phyloP scores from a whole-genome alignment of 2,113 vertebrate genomes.

The Albula goreensis region DNA sequence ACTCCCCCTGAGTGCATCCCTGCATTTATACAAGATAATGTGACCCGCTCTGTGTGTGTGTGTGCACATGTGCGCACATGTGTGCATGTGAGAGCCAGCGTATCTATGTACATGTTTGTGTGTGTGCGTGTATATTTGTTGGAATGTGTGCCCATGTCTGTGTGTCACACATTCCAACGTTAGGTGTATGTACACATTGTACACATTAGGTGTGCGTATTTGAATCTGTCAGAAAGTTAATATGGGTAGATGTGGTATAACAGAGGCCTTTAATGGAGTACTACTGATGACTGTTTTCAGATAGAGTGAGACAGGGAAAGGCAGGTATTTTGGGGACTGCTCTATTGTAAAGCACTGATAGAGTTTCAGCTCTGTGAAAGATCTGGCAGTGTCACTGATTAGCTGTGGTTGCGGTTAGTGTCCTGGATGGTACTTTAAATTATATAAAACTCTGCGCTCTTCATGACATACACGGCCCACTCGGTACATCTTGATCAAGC shows the following conservation, averaged over 20 bases:
- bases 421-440: neutral
- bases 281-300: too few relatives aligned
- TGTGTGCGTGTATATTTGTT: too few relatives aligned
- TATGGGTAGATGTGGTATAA: too few relatives aligned
- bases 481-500: neutral
- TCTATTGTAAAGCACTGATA: neutral
- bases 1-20: neutral
- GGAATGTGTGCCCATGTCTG: neutral
- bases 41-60: neutral
- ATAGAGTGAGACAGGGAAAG: too few relatives aligned
- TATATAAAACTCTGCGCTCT: neutral
- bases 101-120: too few relatives aligned
- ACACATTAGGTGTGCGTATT: too few relatives aligned
- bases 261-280: too few relatives aligned
- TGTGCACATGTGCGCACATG: neutral
- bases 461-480: too few relatives aligned
- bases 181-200: neutral
- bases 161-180: neutral
- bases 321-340: neutral
- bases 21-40: neutral
- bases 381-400: neutral
- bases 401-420: neutral
- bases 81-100: neutral
- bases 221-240: too few relatives aligned
- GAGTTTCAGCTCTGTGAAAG: neutral